Evolutionary conservation across 2,888 invertebrate species (phyloP).

Genomic region (Stenolophus ochropezus): DNA sequence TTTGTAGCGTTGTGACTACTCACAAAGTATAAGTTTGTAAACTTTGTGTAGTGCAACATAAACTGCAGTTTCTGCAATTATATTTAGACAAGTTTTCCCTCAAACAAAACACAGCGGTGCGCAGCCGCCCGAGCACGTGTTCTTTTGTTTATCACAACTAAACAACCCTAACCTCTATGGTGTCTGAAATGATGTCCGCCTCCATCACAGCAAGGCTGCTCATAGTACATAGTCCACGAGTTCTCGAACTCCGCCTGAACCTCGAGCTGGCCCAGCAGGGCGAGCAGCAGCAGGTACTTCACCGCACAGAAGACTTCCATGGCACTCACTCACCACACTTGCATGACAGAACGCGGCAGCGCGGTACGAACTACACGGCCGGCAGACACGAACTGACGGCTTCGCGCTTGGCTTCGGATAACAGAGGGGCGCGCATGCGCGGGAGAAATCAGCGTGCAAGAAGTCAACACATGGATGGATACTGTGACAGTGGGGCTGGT

Average conservation of each 20-base stretch:
- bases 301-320: constrained; percentile 18
- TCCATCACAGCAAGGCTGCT: constrained; percentile 80
- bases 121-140: no score
- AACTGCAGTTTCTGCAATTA: no score
- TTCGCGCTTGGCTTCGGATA: no score
- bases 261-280: constrained; percentile 66
- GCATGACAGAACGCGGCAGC: neutral
- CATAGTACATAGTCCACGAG: constrained; percentile 80
- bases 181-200: constrained; percentile 78
- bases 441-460: neutral
- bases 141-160: no score
- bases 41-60: no score
- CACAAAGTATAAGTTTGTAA: no score
- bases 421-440: no score
- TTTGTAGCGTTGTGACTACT: no score
- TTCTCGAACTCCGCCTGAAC: constrained; percentile 75
- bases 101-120: no score
- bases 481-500: neutral
- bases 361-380: neutral
- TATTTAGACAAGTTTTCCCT: no score
- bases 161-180: constrained; percentile 75
- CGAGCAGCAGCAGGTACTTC: constrained; percentile 66
- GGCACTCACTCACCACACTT: neutral
- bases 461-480: neutral
- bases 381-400: neutral